Evolutionary conservation across 2,888 invertebrate species (phyloP).

Genomic region (Mystacides longicornis): DNA sequence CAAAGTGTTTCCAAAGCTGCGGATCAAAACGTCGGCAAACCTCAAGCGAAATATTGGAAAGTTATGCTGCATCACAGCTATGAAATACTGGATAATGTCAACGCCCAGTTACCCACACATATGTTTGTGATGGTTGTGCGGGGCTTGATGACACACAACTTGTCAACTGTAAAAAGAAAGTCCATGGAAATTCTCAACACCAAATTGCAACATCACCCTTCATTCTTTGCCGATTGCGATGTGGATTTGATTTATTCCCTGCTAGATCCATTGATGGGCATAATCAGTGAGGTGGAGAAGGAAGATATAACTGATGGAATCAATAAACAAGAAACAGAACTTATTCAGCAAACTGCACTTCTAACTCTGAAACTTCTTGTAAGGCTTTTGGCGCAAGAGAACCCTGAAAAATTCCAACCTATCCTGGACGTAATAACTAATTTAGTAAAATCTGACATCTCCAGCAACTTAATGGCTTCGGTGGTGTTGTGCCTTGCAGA

Average conservation of each 20-base stretch:
- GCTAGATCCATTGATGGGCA: constrained; percentile 52
- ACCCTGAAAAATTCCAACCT: constrained; percentile 63
- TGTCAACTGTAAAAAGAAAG: constrained; percentile 66
- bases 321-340: constrained; percentile 51
- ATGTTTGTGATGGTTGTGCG: constrained; percentile 75
- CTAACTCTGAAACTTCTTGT: constrained; percentile 78
- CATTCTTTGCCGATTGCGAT: constrained; percentile 51
- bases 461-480: constrained; percentile 63
- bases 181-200: constrained; percentile 79
- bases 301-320: constrained; percentile 34
- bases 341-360: constrained; percentile 75
- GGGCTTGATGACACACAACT: constrained; percentile 62
- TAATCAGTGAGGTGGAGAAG: constrained; percentile 49
- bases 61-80: constrained; percentile 71
- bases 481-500: constrained; percentile 72
- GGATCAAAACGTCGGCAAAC: constrained; percentile 51
- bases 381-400: constrained; percentile 57
- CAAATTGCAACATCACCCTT: constrained; percentile 64
- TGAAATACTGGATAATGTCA: constrained; percentile 73
- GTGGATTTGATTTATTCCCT: constrained; percentile 49
- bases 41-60: constrained; percentile 71
- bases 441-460: constrained; percentile 46
- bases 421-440: constrained; percentile 61
- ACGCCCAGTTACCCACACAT: constrained; percentile 67
- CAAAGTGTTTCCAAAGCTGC: constrained; percentile 56